Evolutionary conservation across 1,140 invertebrate species (phyloP).

Genomic region (Nixonia krombeini): DNA sequence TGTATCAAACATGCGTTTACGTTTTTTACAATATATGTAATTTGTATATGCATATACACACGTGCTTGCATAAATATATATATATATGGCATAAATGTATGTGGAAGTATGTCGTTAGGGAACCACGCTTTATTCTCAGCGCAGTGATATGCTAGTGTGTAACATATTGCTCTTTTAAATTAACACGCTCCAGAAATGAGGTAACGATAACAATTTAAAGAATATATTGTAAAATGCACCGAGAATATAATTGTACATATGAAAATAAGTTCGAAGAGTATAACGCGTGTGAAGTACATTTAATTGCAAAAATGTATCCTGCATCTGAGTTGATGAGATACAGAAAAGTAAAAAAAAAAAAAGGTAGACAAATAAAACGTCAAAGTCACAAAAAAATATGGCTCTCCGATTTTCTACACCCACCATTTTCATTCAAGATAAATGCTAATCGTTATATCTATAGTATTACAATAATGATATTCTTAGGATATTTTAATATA

Average conservation of each 20-base stretch:
- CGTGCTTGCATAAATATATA: slow-evolving; percentile 8
- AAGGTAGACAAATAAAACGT: slow-evolving; percentile 49
- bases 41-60: no score
- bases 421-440: slow-evolving; percentile 1
- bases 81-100: slow-evolving; percentile 17
- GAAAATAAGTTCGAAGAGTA: slow-evolving; percentile 32
- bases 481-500: no score
- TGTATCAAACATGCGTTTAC: no score
- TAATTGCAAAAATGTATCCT: slow-evolving; percentile 26
- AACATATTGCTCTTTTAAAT: slow-evolving; percentile 18
- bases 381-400: slow-evolving; percentile 34
- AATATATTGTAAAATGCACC: slow-evolving; percentile 52
- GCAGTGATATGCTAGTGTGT: slow-evolving; percentile 3
- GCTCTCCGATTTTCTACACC: slow-evolving; percentile 1
- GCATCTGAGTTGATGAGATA: slow-evolving; percentile 22
- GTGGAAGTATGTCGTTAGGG: background rate
- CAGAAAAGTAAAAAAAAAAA: slow-evolving; percentile 29
- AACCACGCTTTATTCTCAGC: slow-evolving; percentile 7
- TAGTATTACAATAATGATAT: no score
- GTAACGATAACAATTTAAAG: slow-evolving; percentile 30
- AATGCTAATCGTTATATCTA: no score
- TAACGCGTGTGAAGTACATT: slow-evolving; percentile 35
- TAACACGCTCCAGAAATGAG: slow-evolving; percentile 23
- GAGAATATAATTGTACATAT: slow-evolving; percentile 47
- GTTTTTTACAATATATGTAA: no score